A percentile compares a stretch with the other conserved stretches of the same genome.
Evolutionary conservation across 2,888 invertebrate genomes (phyloP).

Genomic region (Chydorus sphaericus): DNA sequence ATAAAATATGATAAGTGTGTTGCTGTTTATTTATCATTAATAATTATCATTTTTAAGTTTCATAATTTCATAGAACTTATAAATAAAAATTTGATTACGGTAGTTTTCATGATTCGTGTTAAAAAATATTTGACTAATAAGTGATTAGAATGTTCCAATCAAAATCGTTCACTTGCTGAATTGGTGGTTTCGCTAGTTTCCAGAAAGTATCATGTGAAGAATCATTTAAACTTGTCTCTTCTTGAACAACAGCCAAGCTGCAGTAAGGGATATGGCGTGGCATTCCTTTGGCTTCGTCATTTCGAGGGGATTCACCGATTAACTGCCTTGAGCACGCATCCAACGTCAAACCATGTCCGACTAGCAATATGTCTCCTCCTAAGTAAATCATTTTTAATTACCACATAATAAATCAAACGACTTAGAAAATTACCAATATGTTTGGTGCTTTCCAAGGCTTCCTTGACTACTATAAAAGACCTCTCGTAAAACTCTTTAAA

Average conservation of each 20-base stretch:
- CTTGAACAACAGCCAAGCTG: conserved; percentile 39
- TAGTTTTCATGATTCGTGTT: too few species aligned
- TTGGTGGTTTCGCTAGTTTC: too few species aligned
- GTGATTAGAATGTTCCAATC: too few species aligned
- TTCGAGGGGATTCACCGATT: conserved; percentile 46
- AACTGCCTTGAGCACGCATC: conserved; percentile 68
- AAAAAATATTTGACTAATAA: too few species aligned
- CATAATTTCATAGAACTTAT: too few species aligned
- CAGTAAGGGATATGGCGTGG: conserved; percentile 72
- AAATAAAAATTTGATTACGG: too few species aligned
- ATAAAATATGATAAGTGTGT: too few species aligned
- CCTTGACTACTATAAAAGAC: conserved; percentile 41
- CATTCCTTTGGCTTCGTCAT: conserved; percentile 49
- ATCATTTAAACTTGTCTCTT: conserved; percentile 21
- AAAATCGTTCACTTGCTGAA: too few species aligned
- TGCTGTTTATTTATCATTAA: too few species aligned
- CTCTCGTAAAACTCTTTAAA: conserved; percentile 50
- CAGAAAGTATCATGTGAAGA: too few species aligned
- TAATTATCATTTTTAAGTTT: too few species aligned
- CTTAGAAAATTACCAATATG: conserved; percentile 30
- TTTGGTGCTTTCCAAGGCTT: conserved; percentile 39
- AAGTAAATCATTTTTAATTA: conserved; percentile 25
- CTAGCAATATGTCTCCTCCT: conserved; percentile 72
- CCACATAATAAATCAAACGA: conserved; percentile 8
- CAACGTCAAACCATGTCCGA: conserved; percentile 81